Base-by-base conservation (phyloP, 1,140 invertebrate genomes). In the Leptinotarsa lineolata region DNA sequence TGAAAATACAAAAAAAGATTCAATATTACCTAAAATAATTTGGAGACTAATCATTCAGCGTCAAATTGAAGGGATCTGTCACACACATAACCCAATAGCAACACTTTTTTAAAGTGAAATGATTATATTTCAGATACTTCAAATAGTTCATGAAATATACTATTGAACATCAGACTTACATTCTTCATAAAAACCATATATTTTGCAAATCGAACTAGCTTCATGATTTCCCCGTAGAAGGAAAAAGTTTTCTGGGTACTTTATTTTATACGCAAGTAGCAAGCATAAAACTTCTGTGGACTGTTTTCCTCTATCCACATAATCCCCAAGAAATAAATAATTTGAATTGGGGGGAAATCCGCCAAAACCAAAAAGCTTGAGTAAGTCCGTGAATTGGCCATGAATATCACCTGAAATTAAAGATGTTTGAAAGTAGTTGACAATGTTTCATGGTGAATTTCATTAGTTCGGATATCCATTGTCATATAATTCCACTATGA, bases 371-470 rank as follows among this genome's bases (percentile, higher is more conserved):
- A 99, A 99, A 68, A 99, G 86, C 80, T 97, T 90, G 78, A 99
- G 86, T 68, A 99, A 87, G 87, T 99, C 97, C 83, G 91, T 92
- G 85, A 98, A 99, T 84, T 96, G 94, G 30, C 97, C 97, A 83
- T 99, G 97, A 81, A 99, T 98, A 86, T 98, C 97, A 84, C 97
- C 98, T 89, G 98, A 99, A 85, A 99, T 99, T 2, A 39, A 39
- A 39, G 8, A 11, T 39, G 8, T 39, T 39, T n/a, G n/a, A n/a
- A n/a, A n/a, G n/a, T n/a, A n/a, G n/a, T n/a, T n/a, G n/a, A n/a
- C n/a, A n/a, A n/a, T n/a, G n/a, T n/a, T n/a, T n/a, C n/a, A n/a
- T n/a, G n/a, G n/a, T n/a, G n/a, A n/a, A n/a, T n/a, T n/a, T n/a
- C n/a, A n/a, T n/a, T n/a, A n/a, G n/a, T n/a, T n/a, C n/a, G n/a